Evolutionary conservation across 1,140 invertebrate genomes (phyloP), one percentile per base, ranked within the genome.

Genomic region (Cephus cinctus): DNA sequence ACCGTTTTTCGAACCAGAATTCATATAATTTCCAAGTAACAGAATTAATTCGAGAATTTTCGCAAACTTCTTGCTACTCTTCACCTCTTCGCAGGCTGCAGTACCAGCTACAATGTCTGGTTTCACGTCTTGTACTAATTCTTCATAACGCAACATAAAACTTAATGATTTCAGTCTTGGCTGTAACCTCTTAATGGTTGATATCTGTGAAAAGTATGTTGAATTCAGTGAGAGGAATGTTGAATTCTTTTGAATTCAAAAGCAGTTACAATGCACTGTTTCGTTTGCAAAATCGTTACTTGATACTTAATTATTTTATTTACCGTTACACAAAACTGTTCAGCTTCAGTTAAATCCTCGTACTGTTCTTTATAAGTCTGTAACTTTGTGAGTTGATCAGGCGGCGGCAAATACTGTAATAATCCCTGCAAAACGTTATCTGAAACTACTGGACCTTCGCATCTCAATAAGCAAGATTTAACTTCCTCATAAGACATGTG

Each of bases 51-150:
- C 90, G 4, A 99, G 73, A 12, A 98, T 86, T 64, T 87, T 88
- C 0, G 87, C 85, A 73, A 98, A 97, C 59, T 95, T 97, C 62
- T 85, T 85, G 60, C 93, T 97, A 5, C 80, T 83, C 55, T 87
- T 89, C 1, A 98, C 87, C 79, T 98, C 95, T 67, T 98, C 94
- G 70, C 95, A 97, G 5, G 95, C 96, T 11, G 92, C 92, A 5
- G 92, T 96, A 1, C 90, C 93, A 4, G 92, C 89, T 0, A 98
- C 94, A 69, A 99, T 92, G 62, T 95, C 91, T 18, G 95, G 94
- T 78, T 97, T 98, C 19, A 96, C 86, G 70, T 98, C 96, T 57
- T 85, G 81, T 9, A 95, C 83, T 61, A 90, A 77, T 71, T 96
- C 93, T 3, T 80, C 70, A 68, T 92, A 94, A 48, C 83, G 85